Evolutionary conservation across 1,140 invertebrate species (phyloP).

Genomic region (Oncopodura yosiiana): DNA sequence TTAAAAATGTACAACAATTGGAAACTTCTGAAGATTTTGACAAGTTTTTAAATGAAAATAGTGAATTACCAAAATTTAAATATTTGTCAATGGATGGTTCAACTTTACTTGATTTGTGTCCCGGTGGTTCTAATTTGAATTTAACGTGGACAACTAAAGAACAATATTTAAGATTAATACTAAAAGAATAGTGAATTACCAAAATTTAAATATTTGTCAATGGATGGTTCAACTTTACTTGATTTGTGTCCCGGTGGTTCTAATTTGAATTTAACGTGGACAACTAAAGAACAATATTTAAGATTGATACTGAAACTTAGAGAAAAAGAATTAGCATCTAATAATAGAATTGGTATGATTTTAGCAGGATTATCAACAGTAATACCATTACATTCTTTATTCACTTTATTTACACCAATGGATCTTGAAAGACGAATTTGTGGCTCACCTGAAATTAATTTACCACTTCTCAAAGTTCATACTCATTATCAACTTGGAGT

Average conservation of each 20-base stretch:
- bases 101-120: constrained; percentile 38
- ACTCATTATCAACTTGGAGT: constrained; percentile 44
- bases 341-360: constrained; percentile 36
- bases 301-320: constrained; percentile 38
- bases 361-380: constrained; percentile 39
- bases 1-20: constrained; percentile 42
- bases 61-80: too few relatives aligned
- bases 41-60: too few relatives aligned
- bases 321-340: constrained; percentile 37
- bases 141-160: too few relatives aligned
- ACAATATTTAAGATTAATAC: too few relatives aligned
- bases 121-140: constrained; percentile 35
- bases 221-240: constrained; percentile 37
- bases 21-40: too few relatives aligned
- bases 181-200: constrained; percentile 12
- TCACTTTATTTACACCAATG: constrained; percentile 37
- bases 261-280: constrained; percentile 36
- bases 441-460: constrained; percentile 40
- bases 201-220: constrained; percentile 14
- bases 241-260: constrained; percentile 38
- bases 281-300: constrained; percentile 39
- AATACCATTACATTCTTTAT: constrained; percentile 38
- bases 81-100: constrained; percentile 30
- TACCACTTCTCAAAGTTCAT: constrained; percentile 42
- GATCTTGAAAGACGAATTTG: constrained; percentile 41